Conservation (phyloP, 2,113 vertebrate genomes). For the Aspidoscelis tigris region DNA sequence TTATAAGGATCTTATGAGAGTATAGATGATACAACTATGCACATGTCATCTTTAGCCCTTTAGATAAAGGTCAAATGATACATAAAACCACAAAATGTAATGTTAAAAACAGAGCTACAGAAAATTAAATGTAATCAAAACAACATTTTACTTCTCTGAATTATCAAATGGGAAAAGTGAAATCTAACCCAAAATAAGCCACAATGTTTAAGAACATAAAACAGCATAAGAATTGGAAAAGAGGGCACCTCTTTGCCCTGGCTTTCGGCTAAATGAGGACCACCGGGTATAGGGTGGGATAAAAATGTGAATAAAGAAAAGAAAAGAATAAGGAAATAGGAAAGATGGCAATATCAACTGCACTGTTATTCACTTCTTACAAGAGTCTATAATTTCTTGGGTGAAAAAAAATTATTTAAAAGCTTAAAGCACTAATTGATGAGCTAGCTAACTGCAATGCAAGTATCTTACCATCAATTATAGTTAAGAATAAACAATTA, state of each 20-base stretch:
- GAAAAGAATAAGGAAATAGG: background rate
- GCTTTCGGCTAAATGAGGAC: no score
- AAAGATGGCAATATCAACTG: slow-evolving; percentile 3
- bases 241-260: background rate
- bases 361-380: background rate
- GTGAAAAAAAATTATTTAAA: slow-evolving; percentile 3
- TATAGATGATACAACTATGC: background rate
- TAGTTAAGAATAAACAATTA: background rate
- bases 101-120: background rate
- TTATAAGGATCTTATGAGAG: background rate
- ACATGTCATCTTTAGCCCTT: background rate
- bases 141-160: background rate
- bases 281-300: no score
- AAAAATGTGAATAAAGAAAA: no score
- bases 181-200: background rate
- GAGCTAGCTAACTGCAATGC: slow-evolving; percentile 20
- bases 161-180: background rate
- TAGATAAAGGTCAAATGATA: background rate
- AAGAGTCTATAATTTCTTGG: slow-evolving; percentile 11
- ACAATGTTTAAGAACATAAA: background rate
- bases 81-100: background rate
- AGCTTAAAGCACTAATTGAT: slow-evolving; percentile 17
- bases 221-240: background rate
- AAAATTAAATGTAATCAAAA: background rate
- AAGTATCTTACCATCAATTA: background rate